phyloP scores from a whole-genome alignment of 2,888 invertebrate genomes.

The Euplexia lucipara region DNA sequence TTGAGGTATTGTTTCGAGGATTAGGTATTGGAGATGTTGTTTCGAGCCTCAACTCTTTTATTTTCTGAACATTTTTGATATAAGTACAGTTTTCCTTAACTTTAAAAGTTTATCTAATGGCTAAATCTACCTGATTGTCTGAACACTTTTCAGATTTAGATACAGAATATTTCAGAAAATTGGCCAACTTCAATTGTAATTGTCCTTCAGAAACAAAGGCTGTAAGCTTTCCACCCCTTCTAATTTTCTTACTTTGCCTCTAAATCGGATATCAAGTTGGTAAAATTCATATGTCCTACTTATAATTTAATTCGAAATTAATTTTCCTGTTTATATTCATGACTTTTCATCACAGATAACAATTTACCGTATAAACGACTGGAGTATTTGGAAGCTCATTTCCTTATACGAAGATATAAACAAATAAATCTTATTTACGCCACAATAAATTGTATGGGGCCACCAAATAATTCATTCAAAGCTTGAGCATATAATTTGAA shows the following conservation, averaged over 20 bases:
- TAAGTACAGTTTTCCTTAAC: background rate
- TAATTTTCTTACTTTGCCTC: background rate
- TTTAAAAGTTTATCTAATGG: background rate
- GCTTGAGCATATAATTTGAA: slow-evolving; percentile 40
- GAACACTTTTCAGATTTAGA: background rate
- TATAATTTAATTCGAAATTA: slow-evolving; percentile 27
- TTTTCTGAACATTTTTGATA: no score
- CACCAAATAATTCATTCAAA: slow-evolving; percentile 56
- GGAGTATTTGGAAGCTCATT: slow-evolving; percentile 51
- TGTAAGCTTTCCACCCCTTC: background rate
- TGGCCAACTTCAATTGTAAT: background rate
- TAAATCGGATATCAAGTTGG: background rate
- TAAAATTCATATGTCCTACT: background rate
- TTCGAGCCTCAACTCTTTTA: no score
- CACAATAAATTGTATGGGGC: slow-evolving; percentile 59
- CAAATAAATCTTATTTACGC: slow-evolving; percentile 61
- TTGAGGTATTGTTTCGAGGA: no score
- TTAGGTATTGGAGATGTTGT: no score
- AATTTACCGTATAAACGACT: slow-evolving; percentile 35
- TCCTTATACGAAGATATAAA: slow-evolving; percentile 53
- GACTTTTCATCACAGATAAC: slow-evolving; percentile 21
- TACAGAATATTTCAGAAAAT: background rate
- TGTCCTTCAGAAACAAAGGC: background rate
- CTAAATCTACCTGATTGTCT: background rate
- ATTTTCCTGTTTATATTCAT: slow-evolving; percentile 19